phyloP scores from a whole-genome alignment of 2,113 vertebrate genomes.

The Aegithalos caudatus region DNA sequence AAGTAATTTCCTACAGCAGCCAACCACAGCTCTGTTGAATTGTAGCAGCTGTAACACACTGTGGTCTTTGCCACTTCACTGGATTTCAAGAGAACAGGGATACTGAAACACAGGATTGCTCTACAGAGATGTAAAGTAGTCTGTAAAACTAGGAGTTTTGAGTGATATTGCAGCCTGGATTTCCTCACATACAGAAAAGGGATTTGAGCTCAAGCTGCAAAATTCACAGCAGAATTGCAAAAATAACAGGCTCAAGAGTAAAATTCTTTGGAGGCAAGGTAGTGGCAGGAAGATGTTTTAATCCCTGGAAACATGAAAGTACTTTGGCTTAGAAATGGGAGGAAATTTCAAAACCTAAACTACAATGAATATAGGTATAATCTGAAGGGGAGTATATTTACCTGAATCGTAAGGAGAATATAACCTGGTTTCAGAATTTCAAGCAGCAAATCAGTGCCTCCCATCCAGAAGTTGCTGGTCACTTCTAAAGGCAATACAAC shows the following conservation, averaged over 20 bases:
- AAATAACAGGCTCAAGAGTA: not conserved
- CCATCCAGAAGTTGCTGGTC: not conserved
- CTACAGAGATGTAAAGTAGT: not conserved
- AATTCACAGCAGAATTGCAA: not conserved
- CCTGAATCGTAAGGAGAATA: not conserved
- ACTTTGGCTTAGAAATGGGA: not conserved
- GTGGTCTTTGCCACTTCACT: not conserved
- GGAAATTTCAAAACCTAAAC: not conserved
- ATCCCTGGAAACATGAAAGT: not conserved
- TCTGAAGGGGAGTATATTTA: not conserved
- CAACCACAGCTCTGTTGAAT: not conserved
- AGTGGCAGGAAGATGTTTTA: not conserved
- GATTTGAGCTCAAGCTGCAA: slow-evolving; percentile 16
- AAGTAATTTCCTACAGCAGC: not conserved
- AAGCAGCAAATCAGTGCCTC: not conserved
- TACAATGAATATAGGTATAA: not conserved
- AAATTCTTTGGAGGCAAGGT: not conserved
- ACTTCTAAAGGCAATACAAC: not conserved
- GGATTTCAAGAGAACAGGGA: not conserved
- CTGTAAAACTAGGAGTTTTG: not conserved
- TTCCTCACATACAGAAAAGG: not conserved
- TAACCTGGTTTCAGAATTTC: not conserved
- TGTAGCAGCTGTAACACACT: not conserved
- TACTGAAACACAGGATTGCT: not conserved
- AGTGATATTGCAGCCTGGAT: not conserved